Base-by-base conservation (phyloP, 1,140 invertebrate genomes). In the Plectrocnemia conspersa region DNA sequence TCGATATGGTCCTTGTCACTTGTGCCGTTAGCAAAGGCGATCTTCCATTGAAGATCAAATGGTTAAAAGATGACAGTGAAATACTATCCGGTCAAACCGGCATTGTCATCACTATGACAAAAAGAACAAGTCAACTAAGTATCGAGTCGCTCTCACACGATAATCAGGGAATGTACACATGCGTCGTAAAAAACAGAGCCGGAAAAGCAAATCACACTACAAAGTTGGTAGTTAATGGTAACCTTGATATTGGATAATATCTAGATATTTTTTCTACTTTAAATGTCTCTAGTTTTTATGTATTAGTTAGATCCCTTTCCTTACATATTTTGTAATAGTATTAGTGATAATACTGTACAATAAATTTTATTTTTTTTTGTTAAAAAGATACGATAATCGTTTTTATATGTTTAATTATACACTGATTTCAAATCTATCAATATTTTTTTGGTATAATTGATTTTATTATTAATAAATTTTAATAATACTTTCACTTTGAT, bases 81-180 rank as follows among this genome's bases (percentile, higher is more conserved):
- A 64, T 82, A 15, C 68, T 63, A 46, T 62, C 70, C 41, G 72
- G 68, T 56, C 58, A 74, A 59, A 64, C 67, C 66, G 81, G 85
- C 64, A 65, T 93, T 69, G 69, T 73, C 60, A 64, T 88, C 63
- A 63, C 74, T 74, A 77, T 74, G 54, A 72, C 84, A 64, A 79
- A 88, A 77, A 73, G 79, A 60, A 67, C 78, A 18, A 86, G 81
- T 63, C 78, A 84, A 48, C 74, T 89, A 47, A 82, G 76, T 42
- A 85, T 89, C 44, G 82, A 85, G 60, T 79, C 79, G 15, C 81
- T 86, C 33, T 75, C 74, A 36, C 81, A 81, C 55, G 74, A 78
- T 58, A 85, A 89, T 66, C 78, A 79, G 64, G 87, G 88, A 49
- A 83, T 84, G 68, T 89, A 87, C 64, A 82, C 81, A 24, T 89